Conservation (phyloP, 1,140 invertebrate genomes). For the Potamilus streckersoni region DNA sequence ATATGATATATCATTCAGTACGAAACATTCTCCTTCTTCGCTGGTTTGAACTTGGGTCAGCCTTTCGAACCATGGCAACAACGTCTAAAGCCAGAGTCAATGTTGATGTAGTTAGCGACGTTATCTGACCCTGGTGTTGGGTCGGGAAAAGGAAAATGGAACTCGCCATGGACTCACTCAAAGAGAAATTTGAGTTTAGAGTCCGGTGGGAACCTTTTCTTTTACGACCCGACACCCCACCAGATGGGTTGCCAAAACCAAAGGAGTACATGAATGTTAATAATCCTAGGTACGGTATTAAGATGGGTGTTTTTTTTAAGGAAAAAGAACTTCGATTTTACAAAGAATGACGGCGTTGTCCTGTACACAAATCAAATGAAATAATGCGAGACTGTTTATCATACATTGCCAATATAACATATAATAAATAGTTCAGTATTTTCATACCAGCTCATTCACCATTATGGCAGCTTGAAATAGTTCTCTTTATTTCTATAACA, state of each 20-base stretch:
- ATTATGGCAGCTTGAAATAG: no score
- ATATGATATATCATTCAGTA: no score
- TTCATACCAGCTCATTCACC: no score
- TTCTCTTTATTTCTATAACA: no score
- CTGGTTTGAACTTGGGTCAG: no score
- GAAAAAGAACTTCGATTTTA: no score
- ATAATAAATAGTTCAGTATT: no score
- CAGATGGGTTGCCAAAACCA: constrained; percentile 53
- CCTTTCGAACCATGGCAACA: constrained; percentile 6
- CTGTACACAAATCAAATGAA: no score
- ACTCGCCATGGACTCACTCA: constrained; percentile 47
- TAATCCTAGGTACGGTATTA: constrained; percentile 41
- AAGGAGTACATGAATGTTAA: constrained; percentile 36
- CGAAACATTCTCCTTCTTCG: no score
- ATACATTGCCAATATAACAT: no score
- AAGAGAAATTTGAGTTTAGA: constrained; percentile 51
- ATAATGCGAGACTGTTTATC: no score
- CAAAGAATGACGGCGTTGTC: no score
- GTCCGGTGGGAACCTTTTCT: constrained; percentile 59
- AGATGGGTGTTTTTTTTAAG: neutral
- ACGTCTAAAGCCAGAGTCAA: constrained; percentile 38
- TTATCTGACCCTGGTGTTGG: constrained; percentile 64
- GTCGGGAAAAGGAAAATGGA: constrained; percentile 62
- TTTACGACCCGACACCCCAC: constrained; percentile 50
- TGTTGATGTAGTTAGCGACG: constrained; percentile 57